Base-by-base conservation (phyloP, 2,888 invertebrate genomes). In the Rhagonycha lutea region DNA sequence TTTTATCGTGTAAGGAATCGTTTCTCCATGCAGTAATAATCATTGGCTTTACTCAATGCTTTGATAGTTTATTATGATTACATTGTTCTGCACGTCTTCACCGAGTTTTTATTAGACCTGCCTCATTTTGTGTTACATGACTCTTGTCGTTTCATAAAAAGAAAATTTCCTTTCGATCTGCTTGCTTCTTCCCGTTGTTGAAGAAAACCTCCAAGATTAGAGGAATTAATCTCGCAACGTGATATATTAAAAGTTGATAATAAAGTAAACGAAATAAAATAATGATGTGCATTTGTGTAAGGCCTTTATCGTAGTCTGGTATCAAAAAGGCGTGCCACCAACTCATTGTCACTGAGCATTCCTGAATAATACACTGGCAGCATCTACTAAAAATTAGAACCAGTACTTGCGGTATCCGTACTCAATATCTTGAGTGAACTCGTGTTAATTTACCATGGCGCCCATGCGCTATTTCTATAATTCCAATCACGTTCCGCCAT, bases 311-410 rank as follows among this genome's bases (percentile, higher is more conserved):
- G 81, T 82, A 82, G 85, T 85, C 85, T 86, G 85, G 85, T 85
- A 85, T 85, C 85, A 82, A 78, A 81, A 82, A 86, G 86, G 86
- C 85, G 86, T 86, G 86, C 85, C 86, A 82, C 82, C 80, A 61
- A 83, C 85, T 86, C 86, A 86, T 86, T 86, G 86, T 86, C 86
- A 86, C 86, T 82, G 84, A 81, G 83, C 85, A 86, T 86, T 84
- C 86, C 85, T 86, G 86, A 86, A 86, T 86, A 86, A 86, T 86
- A 84, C 85, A 65, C 63, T 47, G 84, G 85, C 85, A 85, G 81
- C 86, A 85, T 86, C 85, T 83, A 80, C 81, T 78, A 83, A 83
- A 83, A 83, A 82, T 79, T 75, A 79, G 74, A 81, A 79, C 78
- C 79, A 79, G 78, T 74, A 74, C 68, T 67, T 71, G 47, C 47